phyloP scores from a whole-genome alignment of 2,113 vertebrate species.

The Terrapene triunguis region DNA sequence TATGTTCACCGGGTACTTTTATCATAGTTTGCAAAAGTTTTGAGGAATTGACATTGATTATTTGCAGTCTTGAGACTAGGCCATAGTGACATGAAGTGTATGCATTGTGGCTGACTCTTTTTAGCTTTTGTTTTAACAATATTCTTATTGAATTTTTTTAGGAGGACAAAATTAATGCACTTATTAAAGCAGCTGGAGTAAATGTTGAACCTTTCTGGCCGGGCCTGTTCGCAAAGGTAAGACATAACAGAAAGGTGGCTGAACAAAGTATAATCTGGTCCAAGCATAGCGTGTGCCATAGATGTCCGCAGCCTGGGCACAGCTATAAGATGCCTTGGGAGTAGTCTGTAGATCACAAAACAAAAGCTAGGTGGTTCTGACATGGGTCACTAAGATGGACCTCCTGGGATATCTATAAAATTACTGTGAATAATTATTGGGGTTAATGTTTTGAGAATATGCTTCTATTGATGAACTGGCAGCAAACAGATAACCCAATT shows the following conservation, averaged over 20 bases:
- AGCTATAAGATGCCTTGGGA: neutral
- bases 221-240: slow-evolving; percentile 91
- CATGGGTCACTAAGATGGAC: no score
- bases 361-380: accelerated
- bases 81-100: no score
- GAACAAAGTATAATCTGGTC: neutral
- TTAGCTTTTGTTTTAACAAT: neutral
- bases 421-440: neutral
- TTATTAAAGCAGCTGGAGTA: slow-evolving; percentile 90
- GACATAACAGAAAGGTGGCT: neutral
- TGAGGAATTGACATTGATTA: no score
- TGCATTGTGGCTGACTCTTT: no score
- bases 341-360: accelerated
- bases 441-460: neutral
- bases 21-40: no score
- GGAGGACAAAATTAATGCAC: slow-evolving; percentile 92
- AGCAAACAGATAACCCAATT: neutral
- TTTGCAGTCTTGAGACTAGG: no score
- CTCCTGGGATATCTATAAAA: neutral
- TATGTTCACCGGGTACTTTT: no score
- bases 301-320: no score
- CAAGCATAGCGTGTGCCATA: neutral
- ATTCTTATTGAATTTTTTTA: slow-evolving; percentile 39
- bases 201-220: slow-evolving; percentile 92
- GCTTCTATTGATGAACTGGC: neutral